Evolutionary conservation across 2,797 vertebrate genomes (phyloP).

Genomic region (Notamacropus eugenii): DNA sequence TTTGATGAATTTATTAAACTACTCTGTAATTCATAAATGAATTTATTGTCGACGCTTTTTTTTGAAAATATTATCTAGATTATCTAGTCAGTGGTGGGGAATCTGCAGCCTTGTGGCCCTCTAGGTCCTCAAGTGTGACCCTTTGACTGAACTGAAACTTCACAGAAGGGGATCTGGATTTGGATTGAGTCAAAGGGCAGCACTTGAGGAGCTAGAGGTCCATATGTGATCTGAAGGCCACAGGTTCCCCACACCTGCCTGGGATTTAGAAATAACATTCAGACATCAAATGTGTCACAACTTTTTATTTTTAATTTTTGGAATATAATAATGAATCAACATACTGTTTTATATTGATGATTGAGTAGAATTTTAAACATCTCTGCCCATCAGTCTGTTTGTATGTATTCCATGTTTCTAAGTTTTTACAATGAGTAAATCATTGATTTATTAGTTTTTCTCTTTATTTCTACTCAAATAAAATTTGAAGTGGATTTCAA

Average conservation of each 20-base stretch:
- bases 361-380: neutral
- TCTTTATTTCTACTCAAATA: conserved; percentile 29
- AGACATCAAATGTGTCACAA: neutral
- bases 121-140: no score
- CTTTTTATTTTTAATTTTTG: neutral
- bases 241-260: no score
- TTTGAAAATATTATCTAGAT: conserved; percentile 15
- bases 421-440: conserved; percentile 19
- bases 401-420: conserved; percentile 10
- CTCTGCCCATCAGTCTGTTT: conserved; percentile 5
- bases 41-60: conserved; percentile 6
- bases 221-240: no score
- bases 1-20: conserved; percentile 4
- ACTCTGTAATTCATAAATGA: neutral
- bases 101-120: no score
- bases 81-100: neutral
- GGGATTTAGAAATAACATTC: neutral
- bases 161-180: no score
- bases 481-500: conserved; percentile 29
- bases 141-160: no score
- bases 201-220: no score
- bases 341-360: conserved; percentile 12
- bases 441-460: neutral
- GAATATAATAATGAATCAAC: neutral
- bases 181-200: no score